Evolutionary conservation across 2,113 vertebrate species (phyloP).

Genomic region (Stegostoma tigrinum): DNA sequence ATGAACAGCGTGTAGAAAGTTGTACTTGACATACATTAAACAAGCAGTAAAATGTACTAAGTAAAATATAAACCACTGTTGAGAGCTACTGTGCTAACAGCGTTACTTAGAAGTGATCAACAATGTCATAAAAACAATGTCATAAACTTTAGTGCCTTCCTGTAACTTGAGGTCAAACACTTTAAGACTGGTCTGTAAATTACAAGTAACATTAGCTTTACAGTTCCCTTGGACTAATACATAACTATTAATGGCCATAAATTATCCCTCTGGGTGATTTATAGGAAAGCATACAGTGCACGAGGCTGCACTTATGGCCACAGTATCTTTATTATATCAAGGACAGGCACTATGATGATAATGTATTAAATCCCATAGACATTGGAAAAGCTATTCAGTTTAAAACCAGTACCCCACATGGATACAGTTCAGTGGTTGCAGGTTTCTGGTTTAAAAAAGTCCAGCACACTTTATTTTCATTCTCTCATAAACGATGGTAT

Average conservation of each 20-base stretch:
- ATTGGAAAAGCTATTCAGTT: background rate
- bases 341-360: background rate
- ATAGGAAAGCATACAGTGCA: background rate
- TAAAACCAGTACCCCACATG: background rate
- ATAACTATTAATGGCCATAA: background rate
- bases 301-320: slow-evolving; percentile 6
- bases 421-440: background rate
- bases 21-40: background rate
- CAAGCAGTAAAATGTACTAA: slow-evolving; percentile 24
- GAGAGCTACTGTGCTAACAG: background rate
- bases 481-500: background rate
- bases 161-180: slow-evolving; percentile 19
- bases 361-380: background rate
- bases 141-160: background rate
- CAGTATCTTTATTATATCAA: slow-evolving; percentile 20
- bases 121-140: slow-evolving; percentile 22
- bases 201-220: slow-evolving; percentile 27
- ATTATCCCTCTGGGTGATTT: background rate
- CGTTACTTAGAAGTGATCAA: slow-evolving; percentile 22
- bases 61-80: background rate
- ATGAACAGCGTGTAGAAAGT: background rate
- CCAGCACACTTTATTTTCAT: background rate
- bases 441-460: background rate
- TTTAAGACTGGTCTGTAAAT: slow-evolving; percentile 27
- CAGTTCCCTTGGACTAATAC: background rate